These are phyloP conservation scores for Phragmatobia fuliginosa DNA, from an alignment of 2,888 invertebrate species.

Conservation along the genomic window DNA sequence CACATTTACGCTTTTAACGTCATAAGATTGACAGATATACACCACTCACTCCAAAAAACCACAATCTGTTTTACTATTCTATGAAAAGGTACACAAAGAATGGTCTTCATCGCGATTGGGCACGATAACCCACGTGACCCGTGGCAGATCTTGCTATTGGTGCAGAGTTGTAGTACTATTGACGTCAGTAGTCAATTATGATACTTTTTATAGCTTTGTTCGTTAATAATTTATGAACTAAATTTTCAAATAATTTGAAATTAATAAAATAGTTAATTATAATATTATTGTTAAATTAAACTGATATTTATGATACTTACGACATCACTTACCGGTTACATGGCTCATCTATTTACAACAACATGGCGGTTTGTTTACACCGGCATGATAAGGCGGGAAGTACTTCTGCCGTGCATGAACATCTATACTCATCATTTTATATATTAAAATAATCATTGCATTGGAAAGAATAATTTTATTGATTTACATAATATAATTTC, in stretches of 20 bases:
- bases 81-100: conserved; percentile 87
- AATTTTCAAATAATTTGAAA: background rate
- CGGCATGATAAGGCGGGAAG: conserved; percentile 86
- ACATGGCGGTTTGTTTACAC: conserved; percentile 88
- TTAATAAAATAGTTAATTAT: background rate
- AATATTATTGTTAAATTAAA: background rate
- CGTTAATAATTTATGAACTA: background rate
- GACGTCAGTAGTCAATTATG: conserved; percentile 66
- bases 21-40: conserved; percentile 85
- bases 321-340: conserved; percentile 61
- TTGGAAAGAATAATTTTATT: conserved; percentile 69
- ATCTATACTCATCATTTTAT: conserved; percentile 41
- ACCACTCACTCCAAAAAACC: conserved; percentile 85
- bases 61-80: conserved; percentile 84
- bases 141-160: conserved; percentile 76
- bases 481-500: conserved; percentile 59
- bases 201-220: conserved; percentile 42
- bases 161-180: conserved; percentile 46
- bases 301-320: conserved; percentile 51
- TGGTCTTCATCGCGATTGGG: conserved; percentile 82
- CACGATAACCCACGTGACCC: conserved; percentile 82
- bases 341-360: conserved; percentile 73
- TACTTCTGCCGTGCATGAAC: conserved; percentile 62
- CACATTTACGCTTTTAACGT: conserved; percentile 87
- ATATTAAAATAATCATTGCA: conserved; percentile 60